These are phyloP conservation scores for Epirrhoe alternata DNA, from an alignment of 2,888 invertebrate species.

Conservation along the genomic window DNA sequence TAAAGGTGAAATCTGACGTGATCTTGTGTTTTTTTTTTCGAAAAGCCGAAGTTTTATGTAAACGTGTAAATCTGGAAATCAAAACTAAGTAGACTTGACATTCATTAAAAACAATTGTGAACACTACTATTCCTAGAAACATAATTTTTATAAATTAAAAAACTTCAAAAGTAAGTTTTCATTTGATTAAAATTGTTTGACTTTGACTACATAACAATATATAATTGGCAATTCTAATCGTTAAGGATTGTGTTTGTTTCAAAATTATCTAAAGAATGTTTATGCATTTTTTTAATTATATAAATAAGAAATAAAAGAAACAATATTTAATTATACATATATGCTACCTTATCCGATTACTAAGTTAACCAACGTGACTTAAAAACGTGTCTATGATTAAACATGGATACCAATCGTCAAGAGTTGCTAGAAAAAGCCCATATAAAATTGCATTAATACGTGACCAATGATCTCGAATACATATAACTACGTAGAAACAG, in stretches of 20 bases:
- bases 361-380: constrained; percentile 13
- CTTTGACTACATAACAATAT: not conserved
- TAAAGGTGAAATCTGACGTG: no score
- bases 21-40: no score
- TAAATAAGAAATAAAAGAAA: not conserved
- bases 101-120: no score
- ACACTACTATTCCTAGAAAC: no score
- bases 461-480: not conserved
- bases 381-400: constrained; percentile 3
- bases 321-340: not conserved
- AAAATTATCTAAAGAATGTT: not conserved
- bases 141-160: no score
- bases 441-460: constrained; percentile 10
- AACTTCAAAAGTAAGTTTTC: not conserved
- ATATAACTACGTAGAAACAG: not conserved
- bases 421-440: constrained; percentile 1
- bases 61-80: no score
- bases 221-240: not conserved
- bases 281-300: not conserved
- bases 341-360: not conserved
- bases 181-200: not conserved
- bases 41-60: no score
- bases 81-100: no score
- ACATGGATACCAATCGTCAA: not conserved
- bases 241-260: not conserved